Conservation (phyloP, 1,140 invertebrate species). For the Saccostrea cuccullata region DNA sequence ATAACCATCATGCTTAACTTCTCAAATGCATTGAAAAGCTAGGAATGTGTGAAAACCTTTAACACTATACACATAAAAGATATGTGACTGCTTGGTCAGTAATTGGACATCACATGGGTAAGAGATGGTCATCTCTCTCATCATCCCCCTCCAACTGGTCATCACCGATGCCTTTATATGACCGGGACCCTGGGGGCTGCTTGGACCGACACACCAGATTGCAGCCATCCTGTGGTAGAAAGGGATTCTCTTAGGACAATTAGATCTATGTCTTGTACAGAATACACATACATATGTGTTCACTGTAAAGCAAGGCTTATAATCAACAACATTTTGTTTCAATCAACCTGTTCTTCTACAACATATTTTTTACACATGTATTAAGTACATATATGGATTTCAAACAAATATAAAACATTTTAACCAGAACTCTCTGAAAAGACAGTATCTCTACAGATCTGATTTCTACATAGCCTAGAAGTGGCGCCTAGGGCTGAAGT, state of each 20-base stretch:
- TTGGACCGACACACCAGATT: constrained; percentile 77
- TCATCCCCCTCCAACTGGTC: constrained; percentile 74
- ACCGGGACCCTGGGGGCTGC: constrained; percentile 59
- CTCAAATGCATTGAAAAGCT: not conserved
- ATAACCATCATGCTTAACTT: not conserved
- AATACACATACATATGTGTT: not conserved
- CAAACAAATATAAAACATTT: too few relatives aligned
- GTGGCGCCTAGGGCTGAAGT: too few relatives aligned
- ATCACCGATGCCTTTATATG: constrained; percentile 78
- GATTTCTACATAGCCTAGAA: too few relatives aligned
- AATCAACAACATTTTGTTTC: not conserved
- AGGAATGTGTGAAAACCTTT: not conserved
- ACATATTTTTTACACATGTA: too few relatives aligned
- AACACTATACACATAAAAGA: not conserved
- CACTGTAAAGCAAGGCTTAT: not conserved
- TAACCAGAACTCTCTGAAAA: too few relatives aligned
- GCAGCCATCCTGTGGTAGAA: constrained; percentile 77
- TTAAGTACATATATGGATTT: too few relatives aligned
- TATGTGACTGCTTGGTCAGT: not conserved
- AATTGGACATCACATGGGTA: constrained; percentile 70
- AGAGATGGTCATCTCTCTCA: constrained; percentile 76
- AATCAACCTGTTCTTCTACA: too few relatives aligned
- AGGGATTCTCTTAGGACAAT: not conserved
- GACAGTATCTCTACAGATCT: too few relatives aligned
- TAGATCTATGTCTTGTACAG: too few relatives aligned